Evolutionary conservation across 2,888 invertebrate species (phyloP), one percentile per base, ranked within the genome.

Genomic region (Aporophyla nigra): DNA sequence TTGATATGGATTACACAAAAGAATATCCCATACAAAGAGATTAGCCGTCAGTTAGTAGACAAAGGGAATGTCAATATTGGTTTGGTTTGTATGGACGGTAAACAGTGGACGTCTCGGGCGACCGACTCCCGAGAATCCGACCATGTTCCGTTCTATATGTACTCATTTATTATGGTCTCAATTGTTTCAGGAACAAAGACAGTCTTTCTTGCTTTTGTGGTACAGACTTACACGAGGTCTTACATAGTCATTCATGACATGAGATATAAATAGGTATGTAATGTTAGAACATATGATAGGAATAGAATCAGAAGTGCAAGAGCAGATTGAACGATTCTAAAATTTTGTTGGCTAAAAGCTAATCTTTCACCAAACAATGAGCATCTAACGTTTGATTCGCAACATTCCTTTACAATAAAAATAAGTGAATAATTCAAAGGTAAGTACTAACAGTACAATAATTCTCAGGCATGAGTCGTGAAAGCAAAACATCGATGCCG

Each of bases 41-140:
- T 95, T 93, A 94, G 93, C 93, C 92, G 94, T 93, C 93, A 92
- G 93, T 92, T 92, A 92, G 92, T 91, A 92, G 93, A 95, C 95
- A 95, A 96, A 93, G 93, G 91, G 91, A 94, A 93, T 95, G 95
- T 95, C 96, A 96, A 96, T 95, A 95, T 95, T 95, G 93, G 94
- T 94, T 95, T 95, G 93, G 94, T 94, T 93, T 94, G 93, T 93
- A 93, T 93, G 92, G 90, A 91, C 91, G 86, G 94, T 93, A 94
- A 94, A 95, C 94, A 95, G 89, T 88, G 90, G 90, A 88, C 87
- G 92, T 90, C 91, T 92, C 92, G 86, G 89, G 78, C 91, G 92
- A 88, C 85, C 88, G 89, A 89, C 90, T 95, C 94, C 94, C 93
- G 92, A 93, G 95, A 94, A 96, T 93, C 91, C 87, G 88, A 88